A percentile compares a stretch with the other conserved stretches of the same genome.
Conservation (phyloP, 2,113 vertebrate genomes). For the Colossoma macropomum region DNA sequence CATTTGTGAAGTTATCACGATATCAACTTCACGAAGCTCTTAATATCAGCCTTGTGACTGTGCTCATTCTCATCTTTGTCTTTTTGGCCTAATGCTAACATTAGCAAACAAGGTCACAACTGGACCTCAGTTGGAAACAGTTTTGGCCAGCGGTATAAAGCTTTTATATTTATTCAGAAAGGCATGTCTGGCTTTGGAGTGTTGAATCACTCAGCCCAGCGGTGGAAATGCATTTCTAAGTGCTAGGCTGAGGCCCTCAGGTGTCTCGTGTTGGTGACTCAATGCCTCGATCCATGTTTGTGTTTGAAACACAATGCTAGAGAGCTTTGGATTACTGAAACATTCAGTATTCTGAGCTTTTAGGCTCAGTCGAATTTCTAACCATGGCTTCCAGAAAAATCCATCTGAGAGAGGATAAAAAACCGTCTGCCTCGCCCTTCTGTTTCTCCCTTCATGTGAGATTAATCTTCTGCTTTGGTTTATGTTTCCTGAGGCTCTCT, state of each 20-base stretch:
- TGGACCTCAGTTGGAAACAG: slow-evolving; percentile 68
- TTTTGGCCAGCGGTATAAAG: slow-evolving; percentile 19
- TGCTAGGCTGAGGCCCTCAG: slow-evolving; percentile 4
- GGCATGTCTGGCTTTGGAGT: slow-evolving; percentile 21
- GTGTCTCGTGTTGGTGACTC: slow-evolving; percentile 34
- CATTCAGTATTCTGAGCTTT: slow-evolving; percentile 6
- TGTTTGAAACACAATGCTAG: slow-evolving; percentile 13
- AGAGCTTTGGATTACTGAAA: slow-evolving; percentile 7
- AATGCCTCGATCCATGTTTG: slow-evolving; percentile 25
- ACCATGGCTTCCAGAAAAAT: slow-evolving; percentile 1
- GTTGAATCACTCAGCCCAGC: slow-evolving; percentile 23
- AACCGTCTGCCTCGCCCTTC: background rate
- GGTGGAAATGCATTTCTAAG: slow-evolving; percentile 3
- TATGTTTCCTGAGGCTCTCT: background rate
- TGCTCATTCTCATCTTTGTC: background rate
- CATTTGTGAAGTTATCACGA: slow-evolving; percentile 71
- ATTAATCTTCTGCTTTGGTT: background rate
- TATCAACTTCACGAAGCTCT: slow-evolving; percentile 4
- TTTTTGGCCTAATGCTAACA: background rate
- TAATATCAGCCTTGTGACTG: background rate
- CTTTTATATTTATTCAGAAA: slow-evolving; percentile 41
- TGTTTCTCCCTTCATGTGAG: slow-evolving; percentile 8
- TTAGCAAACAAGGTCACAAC: background rate
- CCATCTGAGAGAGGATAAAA: background rate
- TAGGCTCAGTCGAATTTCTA: background rate